Percentiles rank a stretch among this genome's conserved stretches.
These are phyloP conservation scores for Pachyuromys duprasi DNA, from an alignment of 2,797 vertebrate genomes.

Conservation along the genomic window DNA sequence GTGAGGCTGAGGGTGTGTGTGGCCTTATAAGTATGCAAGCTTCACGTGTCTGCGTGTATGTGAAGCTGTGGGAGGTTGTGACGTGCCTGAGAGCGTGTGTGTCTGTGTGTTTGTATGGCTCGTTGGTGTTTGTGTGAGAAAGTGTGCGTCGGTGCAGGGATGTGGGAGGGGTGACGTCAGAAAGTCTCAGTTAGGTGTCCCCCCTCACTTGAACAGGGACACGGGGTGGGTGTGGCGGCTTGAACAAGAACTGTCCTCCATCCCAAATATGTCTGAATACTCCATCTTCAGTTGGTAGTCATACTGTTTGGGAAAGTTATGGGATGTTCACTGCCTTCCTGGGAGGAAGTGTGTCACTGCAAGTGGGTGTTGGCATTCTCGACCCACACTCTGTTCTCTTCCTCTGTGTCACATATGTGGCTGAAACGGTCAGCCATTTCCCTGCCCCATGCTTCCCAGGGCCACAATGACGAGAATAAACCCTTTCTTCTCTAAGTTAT, in stretches of 20 bases:
- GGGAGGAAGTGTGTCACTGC: background rate
- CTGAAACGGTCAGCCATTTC: too few species aligned
- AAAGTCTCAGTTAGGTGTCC: background rate
- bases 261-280: background rate
- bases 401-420: background rate
- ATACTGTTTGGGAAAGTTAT: background rate
- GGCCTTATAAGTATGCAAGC: background rate
- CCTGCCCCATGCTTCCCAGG: too few species aligned
- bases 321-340: background rate
- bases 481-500: background rate
- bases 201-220: background rate
- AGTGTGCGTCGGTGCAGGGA: too few species aligned
- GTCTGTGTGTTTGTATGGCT: background rate
- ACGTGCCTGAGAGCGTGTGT: background rate
- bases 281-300: background rate
- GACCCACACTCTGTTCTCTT: background rate
- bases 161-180: background rate
- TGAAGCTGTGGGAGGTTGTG: background rate
- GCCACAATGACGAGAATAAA: background rate
- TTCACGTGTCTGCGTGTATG: background rate
- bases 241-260: background rate
- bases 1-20: background rate
- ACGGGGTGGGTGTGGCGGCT: background rate
- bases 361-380: background rate
- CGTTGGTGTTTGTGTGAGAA: background rate